Percentiles rank a stretch among this genome's conserved stretches.
These are phyloP conservation scores for Drosophila nigritarsus DNA, from an alignment of 2,888 invertebrate species.

Conservation along the genomic window DNA sequence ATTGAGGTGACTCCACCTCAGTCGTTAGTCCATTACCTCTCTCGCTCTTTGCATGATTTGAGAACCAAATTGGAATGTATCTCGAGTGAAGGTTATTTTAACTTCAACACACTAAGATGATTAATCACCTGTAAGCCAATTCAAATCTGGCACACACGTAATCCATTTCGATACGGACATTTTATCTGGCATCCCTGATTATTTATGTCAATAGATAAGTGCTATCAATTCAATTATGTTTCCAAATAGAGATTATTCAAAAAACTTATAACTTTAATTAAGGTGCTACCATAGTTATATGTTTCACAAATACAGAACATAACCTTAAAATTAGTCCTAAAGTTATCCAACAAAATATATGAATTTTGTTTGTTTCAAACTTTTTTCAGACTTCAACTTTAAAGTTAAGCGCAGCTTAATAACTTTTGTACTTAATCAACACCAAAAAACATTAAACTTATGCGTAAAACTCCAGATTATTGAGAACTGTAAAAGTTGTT, in stretches of 20 bases:
- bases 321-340: background rate
- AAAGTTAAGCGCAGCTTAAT: background rate
- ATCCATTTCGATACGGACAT: background rate
- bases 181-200: background rate
- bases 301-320: background rate
- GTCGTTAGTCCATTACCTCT: slow-evolving; percentile 14
- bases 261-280: background rate
- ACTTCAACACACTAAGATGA: background rate
- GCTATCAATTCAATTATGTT: background rate
- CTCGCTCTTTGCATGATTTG: slow-evolving; percentile 6
- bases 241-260: background rate
- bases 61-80: background rate
- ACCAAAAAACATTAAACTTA: background rate
- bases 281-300: background rate
- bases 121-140: background rate
- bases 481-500: background rate
- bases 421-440: background rate
- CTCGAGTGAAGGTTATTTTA: background rate
- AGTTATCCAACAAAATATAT: background rate
- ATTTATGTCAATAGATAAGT: background rate
- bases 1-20: slow-evolving; percentile 1
- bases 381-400: background rate
- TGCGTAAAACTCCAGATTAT: background rate
- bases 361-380: background rate
- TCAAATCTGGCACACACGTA: background rate